Evolutionary conservation across 2,888 invertebrate species (phyloP), one percentile per base, ranked within the genome.

Genomic region (Ypsolopha sequella): DNA sequence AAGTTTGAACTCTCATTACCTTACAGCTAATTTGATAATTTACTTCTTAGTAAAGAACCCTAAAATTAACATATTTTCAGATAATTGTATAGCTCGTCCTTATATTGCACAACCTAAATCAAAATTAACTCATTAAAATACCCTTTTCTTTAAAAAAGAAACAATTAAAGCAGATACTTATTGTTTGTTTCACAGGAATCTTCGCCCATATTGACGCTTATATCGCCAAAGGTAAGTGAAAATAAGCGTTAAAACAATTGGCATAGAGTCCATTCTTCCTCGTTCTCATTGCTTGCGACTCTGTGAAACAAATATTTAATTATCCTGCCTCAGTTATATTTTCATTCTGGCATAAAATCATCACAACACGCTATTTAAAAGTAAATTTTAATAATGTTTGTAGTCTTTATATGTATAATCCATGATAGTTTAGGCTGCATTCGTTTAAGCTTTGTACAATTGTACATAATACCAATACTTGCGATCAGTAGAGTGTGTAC

Each of bases 151-250:
- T 24, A 36, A 14, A 47, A 13, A 60, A 62, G 66, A 66, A 64
- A 55, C 71, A 73, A 76, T 74, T 80, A 82, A 81, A 81, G 78
- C 80, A 80, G 79, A 63, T 65, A 69, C 66, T 71, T 74, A 70
- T 81, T 80, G 78, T 80, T 85, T 85, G 88, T 89, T 88, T 90
- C 90, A 66, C 91, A 92, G 92, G 92, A 91, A 86, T 91, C 91
- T 72, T 91, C 92, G 77, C 92, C 92, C 73, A 92, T 92, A 84
- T 89, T 92, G 89, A 92, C 92, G 84, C 89, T 91, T 76, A 89
- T 92, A 81, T 92, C 92, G 88, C 91, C 92, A 80, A 92, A 92
- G 91, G 92, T 92, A 90, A 92, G 92, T 79, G 60, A 56, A 55
- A 41, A 41, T 48, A 52, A 35, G 51, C 47, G 56, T 60, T 58